Percentiles rank a stretch among this genome's conserved stretches.
Evolutionary conservation across 2,113 vertebrate genomes (phyloP).

Genomic region (Tonatia bakeri): DNA sequence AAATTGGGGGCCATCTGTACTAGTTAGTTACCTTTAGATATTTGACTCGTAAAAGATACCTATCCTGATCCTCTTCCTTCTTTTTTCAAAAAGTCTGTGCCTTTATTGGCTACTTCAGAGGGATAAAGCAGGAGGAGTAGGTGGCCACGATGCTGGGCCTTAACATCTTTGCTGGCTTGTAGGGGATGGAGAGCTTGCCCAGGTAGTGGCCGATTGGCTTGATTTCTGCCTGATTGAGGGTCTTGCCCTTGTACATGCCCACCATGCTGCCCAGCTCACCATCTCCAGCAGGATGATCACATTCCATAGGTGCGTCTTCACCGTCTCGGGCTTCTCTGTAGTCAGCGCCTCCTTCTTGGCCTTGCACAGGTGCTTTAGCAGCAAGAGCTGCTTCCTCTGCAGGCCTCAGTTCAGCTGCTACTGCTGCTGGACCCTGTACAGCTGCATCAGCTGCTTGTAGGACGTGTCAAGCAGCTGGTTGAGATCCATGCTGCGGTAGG

Average conservation of each 20-base stretch:
- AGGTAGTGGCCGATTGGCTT: background rate
- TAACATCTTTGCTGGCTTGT: background rate
- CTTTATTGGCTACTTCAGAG: background rate
- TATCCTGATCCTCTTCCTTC: background rate
- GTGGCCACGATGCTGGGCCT: background rate
- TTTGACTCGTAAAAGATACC: background rate
- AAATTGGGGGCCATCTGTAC: background rate
- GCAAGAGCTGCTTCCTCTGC: background rate
- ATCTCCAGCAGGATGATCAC: background rate
- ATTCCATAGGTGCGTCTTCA: background rate
- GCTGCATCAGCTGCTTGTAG: background rate
- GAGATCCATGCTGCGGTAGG: background rate
- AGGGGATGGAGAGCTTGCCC: background rate
- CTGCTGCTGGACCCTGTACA: background rate
- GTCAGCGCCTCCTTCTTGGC: background rate
- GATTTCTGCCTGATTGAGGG: background rate
- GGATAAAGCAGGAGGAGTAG: background rate
- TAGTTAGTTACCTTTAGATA: slow-evolving; percentile 30
- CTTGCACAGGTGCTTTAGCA: background rate
- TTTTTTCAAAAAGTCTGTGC: background rate
- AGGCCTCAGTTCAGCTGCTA: background rate
- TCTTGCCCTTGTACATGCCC: background rate
- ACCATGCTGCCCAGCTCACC: background rate
- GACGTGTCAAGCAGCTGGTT: background rate
- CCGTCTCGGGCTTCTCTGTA: background rate